phyloP scores from a whole-genome alignment of 2,113 vertebrate species.

The Brachyistius frenatus region DNA sequence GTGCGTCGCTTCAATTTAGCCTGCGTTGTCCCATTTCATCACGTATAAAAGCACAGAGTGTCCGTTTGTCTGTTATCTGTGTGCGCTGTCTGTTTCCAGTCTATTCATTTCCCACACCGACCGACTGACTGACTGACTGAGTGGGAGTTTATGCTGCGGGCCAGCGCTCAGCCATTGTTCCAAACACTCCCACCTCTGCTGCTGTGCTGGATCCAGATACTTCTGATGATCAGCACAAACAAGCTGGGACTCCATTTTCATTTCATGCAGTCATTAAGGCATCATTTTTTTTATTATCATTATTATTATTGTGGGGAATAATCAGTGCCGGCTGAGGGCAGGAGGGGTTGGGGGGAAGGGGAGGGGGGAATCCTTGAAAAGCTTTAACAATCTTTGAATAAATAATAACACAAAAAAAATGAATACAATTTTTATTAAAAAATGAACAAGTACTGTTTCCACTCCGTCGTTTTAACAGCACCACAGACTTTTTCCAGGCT shows the following conservation, averaged over 20 bases:
- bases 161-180: slow-evolving; percentile 44
- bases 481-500: background rate
- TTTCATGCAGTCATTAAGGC: background rate
- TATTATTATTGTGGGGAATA: too few species aligned
- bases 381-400: too few species aligned
- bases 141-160: slow-evolving; percentile 58
- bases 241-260: slow-evolving; percentile 2
- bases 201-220: slow-evolving; percentile 28
- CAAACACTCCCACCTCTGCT: slow-evolving; percentile 42
- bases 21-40: background rate
- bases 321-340: too few species aligned
- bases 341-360: too few species aligned
- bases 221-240: slow-evolving; percentile 41
- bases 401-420: too few species aligned
- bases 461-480: too few species aligned
- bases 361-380: too few species aligned
- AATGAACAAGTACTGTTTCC: too few species aligned
- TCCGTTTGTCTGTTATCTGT: slow-evolving; percentile 40
- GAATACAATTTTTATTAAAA: too few species aligned
- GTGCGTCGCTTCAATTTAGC: too few species aligned
- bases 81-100: slow-evolving; percentile 40
- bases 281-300: too few species aligned
- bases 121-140: slow-evolving; percentile 46
- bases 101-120: slow-evolving; percentile 58
- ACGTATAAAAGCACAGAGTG: background rate